A percentile compares a stretch with the other conserved stretches of the same genome.
These are phyloP conservation scores for Yponomeuta malinellus DNA, from an alignment of 2,888 invertebrate species.

Conservation along the genomic window DNA sequence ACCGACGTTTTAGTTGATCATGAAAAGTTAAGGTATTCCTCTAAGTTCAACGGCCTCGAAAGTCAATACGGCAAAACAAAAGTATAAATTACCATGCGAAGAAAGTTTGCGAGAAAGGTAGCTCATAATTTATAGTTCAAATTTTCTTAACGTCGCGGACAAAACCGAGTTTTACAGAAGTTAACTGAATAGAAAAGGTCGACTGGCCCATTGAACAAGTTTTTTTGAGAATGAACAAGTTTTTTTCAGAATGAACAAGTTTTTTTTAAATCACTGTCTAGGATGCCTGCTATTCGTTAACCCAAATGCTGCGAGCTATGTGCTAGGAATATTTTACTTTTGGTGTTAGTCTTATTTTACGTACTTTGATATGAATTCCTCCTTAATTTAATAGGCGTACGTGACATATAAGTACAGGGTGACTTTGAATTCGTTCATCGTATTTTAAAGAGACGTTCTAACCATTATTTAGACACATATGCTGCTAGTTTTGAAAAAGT, in stretches of 20 bases:
- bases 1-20: neutral
- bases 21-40: conserved; percentile 1
- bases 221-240: neutral
- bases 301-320: too few species aligned
- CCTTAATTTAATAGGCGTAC: neutral
- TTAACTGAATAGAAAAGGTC: neutral
- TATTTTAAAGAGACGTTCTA: too few species aligned
- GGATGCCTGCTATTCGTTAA: neutral
- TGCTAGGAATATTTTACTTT: neutral
- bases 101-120: conserved; percentile 1
- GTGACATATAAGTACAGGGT: too few species aligned
- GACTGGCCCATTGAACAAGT: neutral
- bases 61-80: neutral
- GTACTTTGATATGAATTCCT: neutral
- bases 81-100: neutral
- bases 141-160: neutral
- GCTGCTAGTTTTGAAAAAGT: too few species aligned
- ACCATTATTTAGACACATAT: too few species aligned
- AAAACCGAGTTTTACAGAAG: neutral
- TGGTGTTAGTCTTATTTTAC: neutral
- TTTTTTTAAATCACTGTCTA: neutral
- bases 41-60: neutral
- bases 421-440: too few species aligned
- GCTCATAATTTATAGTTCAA: neutral
- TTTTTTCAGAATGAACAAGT: neutral